Percentiles rank a stretch among this genome's conserved stretches.
Conservation (phyloP, 2,113 vertebrate species). For the Recurvirostra avosetta region DNA sequence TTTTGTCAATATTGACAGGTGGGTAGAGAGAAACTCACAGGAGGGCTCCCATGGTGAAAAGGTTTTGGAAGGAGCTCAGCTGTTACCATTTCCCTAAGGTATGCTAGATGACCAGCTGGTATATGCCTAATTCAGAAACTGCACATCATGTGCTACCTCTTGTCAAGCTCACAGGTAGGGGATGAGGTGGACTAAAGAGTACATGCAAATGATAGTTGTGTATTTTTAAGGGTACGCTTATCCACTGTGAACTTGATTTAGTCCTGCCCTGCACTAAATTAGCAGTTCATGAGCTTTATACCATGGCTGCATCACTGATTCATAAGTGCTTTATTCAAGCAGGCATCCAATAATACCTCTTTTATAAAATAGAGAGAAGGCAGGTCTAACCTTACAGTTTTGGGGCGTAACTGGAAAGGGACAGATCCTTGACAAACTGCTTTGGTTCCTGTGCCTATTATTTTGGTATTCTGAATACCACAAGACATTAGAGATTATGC, state of each 20-base stretch:
- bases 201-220: neutral
- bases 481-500: neutral
- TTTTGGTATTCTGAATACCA: neutral
- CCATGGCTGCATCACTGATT: neutral
- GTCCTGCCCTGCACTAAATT: neutral
- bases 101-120: neutral
- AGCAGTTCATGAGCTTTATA: neutral
- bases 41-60: neutral
- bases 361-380: neutral
- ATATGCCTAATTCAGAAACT: neutral
- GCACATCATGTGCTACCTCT: neutral
- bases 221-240: neutral
- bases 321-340: neutral
- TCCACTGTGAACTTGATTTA: neutral
- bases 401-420: neutral
- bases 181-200: neutral
- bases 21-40: neutral
- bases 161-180: neutral
- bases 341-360: neutral
- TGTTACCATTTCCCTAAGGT: neutral
- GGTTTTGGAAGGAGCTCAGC: neutral
- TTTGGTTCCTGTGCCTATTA: neutral
- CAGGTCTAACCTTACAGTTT: neutral
- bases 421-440: neutral
- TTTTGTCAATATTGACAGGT: neutral